These are phyloP conservation scores for Tapera naevia DNA, from an alignment of 2,797 vertebrate genomes.

Conservation along the genomic window DNA sequence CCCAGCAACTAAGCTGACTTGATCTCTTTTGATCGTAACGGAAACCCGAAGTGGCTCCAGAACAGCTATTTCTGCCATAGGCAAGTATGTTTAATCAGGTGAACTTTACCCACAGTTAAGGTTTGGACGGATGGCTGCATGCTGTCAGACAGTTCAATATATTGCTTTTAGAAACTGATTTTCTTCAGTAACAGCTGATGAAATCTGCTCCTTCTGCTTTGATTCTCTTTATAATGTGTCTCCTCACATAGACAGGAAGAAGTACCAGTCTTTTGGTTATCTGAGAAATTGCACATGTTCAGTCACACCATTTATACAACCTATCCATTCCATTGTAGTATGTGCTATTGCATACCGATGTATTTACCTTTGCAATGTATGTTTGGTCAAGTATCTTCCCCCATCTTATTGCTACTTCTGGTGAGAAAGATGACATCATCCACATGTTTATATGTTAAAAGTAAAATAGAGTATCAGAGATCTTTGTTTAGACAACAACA, in stretches of 20 bases:
- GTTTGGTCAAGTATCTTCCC: not conserved
- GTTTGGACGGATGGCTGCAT: not conserved
- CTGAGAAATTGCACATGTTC: not conserved
- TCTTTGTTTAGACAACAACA: not conserved
- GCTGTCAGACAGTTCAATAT: not conserved
- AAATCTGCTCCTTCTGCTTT: not conserved
- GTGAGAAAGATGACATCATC: not conserved
- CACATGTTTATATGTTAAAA: not conserved
- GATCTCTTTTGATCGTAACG: not conserved
- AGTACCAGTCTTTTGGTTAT: not conserved
- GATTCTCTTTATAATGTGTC: not conserved
- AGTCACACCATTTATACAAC: not conserved
- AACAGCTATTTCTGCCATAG: not conserved
- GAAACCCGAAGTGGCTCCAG: not conserved
- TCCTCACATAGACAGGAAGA: not conserved
- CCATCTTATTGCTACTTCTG: not conserved
- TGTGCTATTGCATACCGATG: not conserved
- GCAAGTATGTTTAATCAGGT: not conserved
- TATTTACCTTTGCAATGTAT: not conserved
- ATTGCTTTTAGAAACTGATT: not conserved
- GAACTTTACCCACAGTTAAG: not conserved
- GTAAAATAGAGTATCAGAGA: not conserved
- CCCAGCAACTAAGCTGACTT: not conserved
- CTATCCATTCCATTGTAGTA: not conserved
- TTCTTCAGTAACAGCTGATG: not conserved